Conservation (phyloP, 2,888 invertebrate genomes). For the Onthophagus sagittarius region DNA sequence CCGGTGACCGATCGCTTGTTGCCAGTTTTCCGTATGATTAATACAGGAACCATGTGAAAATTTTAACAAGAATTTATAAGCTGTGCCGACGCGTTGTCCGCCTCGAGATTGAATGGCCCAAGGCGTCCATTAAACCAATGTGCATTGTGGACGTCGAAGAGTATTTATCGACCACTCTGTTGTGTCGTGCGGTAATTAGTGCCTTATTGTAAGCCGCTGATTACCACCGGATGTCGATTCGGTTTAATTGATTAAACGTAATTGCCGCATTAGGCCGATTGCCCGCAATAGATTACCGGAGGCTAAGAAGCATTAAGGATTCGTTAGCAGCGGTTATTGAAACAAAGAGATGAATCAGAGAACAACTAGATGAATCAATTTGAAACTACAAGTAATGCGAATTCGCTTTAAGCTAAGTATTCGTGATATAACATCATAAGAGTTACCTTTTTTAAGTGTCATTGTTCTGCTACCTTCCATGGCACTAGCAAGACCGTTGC, state of each 20-base stretch:
- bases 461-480: constrained; percentile 82
- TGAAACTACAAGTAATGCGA: no score
- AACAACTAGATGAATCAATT: not conserved
- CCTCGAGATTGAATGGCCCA: not conserved
- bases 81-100: not conserved
- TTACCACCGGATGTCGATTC: not conserved
- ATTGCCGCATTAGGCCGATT: not conserved
- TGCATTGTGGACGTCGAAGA: not conserved
- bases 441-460: constrained; percentile 71
- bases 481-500: constrained; percentile 88
- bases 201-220: not conserved
- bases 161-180: not conserved
- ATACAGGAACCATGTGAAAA: not conserved
- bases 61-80: not conserved
- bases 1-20: not conserved
- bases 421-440: no score
- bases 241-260: not conserved
- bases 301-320: not conserved
- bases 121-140: not conserved
- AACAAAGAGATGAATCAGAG: no score
- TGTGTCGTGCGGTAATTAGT: not conserved
- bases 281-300: not conserved
- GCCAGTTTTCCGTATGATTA: not conserved
- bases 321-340: not conserved
- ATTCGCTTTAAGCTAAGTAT: no score